These are phyloP conservation scores for Pseudochromis fuscus DNA, from an alignment of 2,797 vertebrate species.

Conservation along the genomic window DNA sequence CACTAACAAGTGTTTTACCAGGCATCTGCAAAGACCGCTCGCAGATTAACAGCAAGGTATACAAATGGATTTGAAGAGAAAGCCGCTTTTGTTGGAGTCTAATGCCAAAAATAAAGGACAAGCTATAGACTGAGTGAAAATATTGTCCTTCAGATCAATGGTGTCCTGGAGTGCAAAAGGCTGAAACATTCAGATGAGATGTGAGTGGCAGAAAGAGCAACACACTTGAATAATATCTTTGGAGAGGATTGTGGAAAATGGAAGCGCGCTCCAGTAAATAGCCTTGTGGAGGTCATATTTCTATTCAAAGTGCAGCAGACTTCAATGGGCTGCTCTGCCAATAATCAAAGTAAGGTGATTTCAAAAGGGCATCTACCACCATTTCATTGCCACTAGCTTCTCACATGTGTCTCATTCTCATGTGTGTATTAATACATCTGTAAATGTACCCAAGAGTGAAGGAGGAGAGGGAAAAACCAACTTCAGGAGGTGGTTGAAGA, in stretches of 20 bases:
- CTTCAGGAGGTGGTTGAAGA: neutral
- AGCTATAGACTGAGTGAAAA: conserved; percentile 66
- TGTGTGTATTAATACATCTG: neutral
- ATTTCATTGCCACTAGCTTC: conserved; percentile 30
- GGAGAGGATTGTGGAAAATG: conserved; percentile 71
- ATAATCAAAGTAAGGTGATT: conserved; percentile 52
- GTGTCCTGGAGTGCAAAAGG: conserved; percentile 74
- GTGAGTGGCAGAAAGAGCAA: conserved; percentile 72
- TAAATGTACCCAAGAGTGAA: too few relatives aligned
- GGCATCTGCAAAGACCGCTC: conserved; percentile 47
- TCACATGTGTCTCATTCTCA: neutral
- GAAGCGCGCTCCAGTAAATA: conserved; percentile 53
- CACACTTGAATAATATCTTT: conserved; percentile 70
- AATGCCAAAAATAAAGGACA: conserved; percentile 70
- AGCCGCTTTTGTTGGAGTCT: conserved; percentile 56
- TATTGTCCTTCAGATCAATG: conserved; percentile 79
- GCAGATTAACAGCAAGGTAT: conserved; percentile 66
- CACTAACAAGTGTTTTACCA: conserved; percentile 58
- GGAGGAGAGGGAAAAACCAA: neutral
- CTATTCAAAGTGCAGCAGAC: conserved; percentile 49
- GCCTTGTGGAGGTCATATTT: conserved; percentile 69
- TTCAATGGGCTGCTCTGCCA: conserved; percentile 28
- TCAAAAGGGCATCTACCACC: conserved; percentile 34
- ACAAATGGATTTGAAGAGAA: conserved; percentile 68
- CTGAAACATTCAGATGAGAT: conserved; percentile 75